These are phyloP conservation scores for Saccostrea echinata DNA, from an alignment of 1,140 invertebrate genomes.

Conservation along the genomic window DNA sequence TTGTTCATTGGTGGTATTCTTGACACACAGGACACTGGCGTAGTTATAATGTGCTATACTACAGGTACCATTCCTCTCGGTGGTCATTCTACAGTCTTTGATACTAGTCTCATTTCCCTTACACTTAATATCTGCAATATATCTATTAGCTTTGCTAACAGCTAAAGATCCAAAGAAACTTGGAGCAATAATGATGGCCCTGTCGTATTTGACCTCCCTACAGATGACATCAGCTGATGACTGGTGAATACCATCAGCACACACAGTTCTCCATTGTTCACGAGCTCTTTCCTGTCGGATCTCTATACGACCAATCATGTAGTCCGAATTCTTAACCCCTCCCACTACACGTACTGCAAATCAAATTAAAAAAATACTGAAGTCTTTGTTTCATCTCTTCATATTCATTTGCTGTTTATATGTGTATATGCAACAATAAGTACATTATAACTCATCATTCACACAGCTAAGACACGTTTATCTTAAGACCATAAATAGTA, in stretches of 20 bases:
- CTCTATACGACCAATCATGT: slow-evolving; percentile 86
- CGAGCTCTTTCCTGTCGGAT: slow-evolving; percentile 73
- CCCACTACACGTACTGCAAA: slow-evolving; percentile 62
- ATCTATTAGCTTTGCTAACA: neutral
- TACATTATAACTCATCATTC: no score
- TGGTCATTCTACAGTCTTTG: slow-evolving; percentile 53
- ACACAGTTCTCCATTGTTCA: slow-evolving; percentile 68
- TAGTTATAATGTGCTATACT: slow-evolving; percentile 56
- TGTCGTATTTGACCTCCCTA: slow-evolving; percentile 73
- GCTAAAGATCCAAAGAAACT: slow-evolving; percentile 59
- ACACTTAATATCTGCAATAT: slow-evolving; percentile 61
- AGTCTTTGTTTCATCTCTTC: no score
- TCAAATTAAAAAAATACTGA: neutral
- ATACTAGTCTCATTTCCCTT: slow-evolving; percentile 53
- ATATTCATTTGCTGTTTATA: no score
- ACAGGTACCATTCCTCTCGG: slow-evolving; percentile 55
- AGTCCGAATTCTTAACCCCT: slow-evolving; percentile 48
- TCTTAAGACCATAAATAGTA: no score
- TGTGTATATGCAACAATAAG: no score
- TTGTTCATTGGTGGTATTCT: slow-evolving; percentile 34
- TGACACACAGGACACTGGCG: slow-evolving; percentile 62
- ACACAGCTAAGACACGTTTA: no score
- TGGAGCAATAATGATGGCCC: slow-evolving; percentile 59
- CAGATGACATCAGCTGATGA: slow-evolving; percentile 70
- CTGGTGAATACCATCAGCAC: slow-evolving; percentile 68